A percentile compares a stretch with the other conserved stretches of the same genome.
Evolutionary conservation across 2,797 vertebrate genomes (phyloP).

Genomic region (Neosalanx taihuensis): DNA sequence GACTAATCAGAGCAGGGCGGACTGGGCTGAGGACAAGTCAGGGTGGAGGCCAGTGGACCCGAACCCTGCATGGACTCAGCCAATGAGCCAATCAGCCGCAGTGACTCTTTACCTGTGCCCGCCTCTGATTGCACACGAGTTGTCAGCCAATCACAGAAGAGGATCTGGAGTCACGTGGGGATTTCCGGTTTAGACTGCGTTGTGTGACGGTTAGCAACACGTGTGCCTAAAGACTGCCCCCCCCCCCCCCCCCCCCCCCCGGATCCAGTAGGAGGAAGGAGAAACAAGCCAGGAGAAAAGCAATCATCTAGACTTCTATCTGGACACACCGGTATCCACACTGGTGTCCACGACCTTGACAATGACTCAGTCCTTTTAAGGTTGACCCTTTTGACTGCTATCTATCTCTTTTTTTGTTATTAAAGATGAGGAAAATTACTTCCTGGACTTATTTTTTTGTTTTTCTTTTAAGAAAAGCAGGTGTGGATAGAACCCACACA

Average conservation of each 20-base stretch:
- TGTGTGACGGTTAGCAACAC: slow-evolving; percentile 16
- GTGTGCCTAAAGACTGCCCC: slow-evolving; percentile 26
- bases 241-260: not conserved
- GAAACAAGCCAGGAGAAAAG: slow-evolving; percentile 27
- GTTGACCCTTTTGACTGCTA: slow-evolving; percentile 30
- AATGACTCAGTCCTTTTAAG: slow-evolving; percentile 23
- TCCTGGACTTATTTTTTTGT: slow-evolving; percentile 78
- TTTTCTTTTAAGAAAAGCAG: slow-evolving; percentile 63
- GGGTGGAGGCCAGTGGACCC: not conserved
- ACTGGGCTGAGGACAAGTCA: not conserved
- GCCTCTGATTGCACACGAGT: slow-evolving; percentile 20
- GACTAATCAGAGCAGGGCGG: slow-evolving; percentile 39
- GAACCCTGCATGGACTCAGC: slow-evolving; percentile 65
- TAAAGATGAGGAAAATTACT: slow-evolving; percentile 46
- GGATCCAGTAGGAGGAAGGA: not conserved
- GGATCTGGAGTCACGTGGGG: slow-evolving; percentile 1
- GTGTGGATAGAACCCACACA: slow-evolving; percentile 41
- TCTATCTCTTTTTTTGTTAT: slow-evolving; percentile 67
- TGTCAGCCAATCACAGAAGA: not conserved
- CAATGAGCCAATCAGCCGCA: slow-evolving; percentile 62
- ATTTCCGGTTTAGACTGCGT: not conserved
- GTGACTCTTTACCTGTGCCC: slow-evolving; percentile 6
- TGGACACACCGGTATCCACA: slow-evolving; percentile 18
- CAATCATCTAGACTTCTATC: slow-evolving; percentile 21
- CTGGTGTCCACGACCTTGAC: slow-evolving; percentile 25